Conservation (phyloP, 2,113 vertebrate genomes). For the Channa maculata region DNA sequence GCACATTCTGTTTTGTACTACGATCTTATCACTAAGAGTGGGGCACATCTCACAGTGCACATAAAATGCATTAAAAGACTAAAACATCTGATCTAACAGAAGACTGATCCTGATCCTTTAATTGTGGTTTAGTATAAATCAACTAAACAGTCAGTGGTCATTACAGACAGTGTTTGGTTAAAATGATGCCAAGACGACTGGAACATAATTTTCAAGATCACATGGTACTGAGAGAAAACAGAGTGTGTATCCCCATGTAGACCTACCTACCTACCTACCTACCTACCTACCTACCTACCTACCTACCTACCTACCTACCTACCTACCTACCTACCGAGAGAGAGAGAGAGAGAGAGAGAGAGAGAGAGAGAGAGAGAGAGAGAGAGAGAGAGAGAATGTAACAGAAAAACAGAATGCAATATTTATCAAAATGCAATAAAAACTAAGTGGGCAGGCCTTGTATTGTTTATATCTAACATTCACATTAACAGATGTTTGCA, state of each 20-base stretch:
- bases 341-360: too few species aligned
- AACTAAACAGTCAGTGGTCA: constrained; percentile 33
- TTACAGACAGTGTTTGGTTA: constrained; percentile 28
- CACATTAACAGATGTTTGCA: neutral
- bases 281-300: too few species aligned
- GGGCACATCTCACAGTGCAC: constrained; percentile 32
- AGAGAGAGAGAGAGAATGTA: too few species aligned
- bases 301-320: too few species aligned
- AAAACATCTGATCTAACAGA: constrained; percentile 28
- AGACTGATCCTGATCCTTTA: constrained; percentile 17
- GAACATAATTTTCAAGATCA: constrained; percentile 47
- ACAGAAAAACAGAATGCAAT: too few species aligned
- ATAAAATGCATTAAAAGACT: constrained; percentile 5
- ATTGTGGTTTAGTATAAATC: constrained; percentile 1
- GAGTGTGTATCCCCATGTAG: neutral
- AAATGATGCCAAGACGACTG: constrained; percentile 9
- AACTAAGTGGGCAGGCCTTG: neutral
- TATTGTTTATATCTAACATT: neutral
- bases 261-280: neutral
- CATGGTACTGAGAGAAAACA: constrained; percentile 18
- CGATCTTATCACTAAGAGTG: constrained; percentile 21
- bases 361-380: too few species aligned
- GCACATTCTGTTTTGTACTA: constrained; percentile 18
- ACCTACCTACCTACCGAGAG: too few species aligned
- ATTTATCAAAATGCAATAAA: neutral